These are phyloP conservation scores for Trichogramma dendrolimi DNA, from an alignment of 2,888 invertebrate genomes.

Conservation along the genomic window DNA sequence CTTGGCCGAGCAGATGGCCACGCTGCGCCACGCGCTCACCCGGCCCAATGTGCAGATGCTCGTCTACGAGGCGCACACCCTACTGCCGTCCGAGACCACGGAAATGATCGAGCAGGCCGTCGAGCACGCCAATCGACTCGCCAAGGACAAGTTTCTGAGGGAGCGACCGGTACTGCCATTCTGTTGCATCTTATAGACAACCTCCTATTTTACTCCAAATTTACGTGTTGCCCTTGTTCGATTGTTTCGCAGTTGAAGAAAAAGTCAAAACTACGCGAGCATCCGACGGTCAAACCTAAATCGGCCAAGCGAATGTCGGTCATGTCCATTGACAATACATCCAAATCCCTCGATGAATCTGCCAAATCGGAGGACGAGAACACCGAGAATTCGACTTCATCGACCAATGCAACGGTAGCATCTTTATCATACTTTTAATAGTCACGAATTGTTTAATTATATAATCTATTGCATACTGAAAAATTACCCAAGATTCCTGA, in stretches of 20 bases:
- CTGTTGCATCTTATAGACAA: neutral
- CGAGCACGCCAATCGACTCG: constrained; percentile 67
- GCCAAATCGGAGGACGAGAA: constrained; percentile 22
- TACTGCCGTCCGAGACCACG: constrained; percentile 69
- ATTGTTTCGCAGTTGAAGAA: constrained; percentile 27
- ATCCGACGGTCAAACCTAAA: neutral
- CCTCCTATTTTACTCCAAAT: neutral
- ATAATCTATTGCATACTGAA: neutral
- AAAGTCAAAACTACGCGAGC: constrained; percentile 18
- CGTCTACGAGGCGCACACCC: constrained; percentile 77
- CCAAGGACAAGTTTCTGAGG: constrained; percentile 64
- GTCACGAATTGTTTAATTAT: neutral
- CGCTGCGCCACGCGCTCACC: constrained; percentile 70
- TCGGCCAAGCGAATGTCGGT: constrained; percentile 21
- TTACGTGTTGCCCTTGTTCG: neutral
- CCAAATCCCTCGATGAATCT: constrained; percentile 25
- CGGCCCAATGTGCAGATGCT: constrained; percentile 79
- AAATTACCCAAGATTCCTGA: constrained; percentile 58
- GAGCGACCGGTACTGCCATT: constrained; percentile 37
- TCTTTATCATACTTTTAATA: constrained; percentile 6
- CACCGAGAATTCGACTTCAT: constrained; percentile 17
- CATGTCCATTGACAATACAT: neutral
- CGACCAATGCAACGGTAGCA: constrained; percentile 28
- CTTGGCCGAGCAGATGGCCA: constrained; percentile 71
- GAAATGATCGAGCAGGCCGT: constrained; percentile 68